Evolutionary conservation across 2,113 vertebrate genomes (phyloP), one percentile per base, ranked within the genome.

Genomic region (Orthonyx spaldingii): DNA sequence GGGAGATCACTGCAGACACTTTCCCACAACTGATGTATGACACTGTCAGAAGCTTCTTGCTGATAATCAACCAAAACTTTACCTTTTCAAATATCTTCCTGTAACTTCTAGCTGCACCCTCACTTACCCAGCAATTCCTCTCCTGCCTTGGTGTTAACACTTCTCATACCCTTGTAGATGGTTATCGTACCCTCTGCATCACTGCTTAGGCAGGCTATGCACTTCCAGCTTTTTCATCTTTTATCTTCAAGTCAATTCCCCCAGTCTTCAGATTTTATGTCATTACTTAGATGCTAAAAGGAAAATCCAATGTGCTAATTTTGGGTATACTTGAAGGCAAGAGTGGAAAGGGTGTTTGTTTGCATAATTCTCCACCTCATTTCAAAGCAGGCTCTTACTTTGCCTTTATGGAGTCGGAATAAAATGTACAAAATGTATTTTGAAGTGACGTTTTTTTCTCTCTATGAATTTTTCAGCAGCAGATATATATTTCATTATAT

Each of bases 81-180:
- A 44, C 78, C 56, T 84, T 82, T 92, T 83, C 65, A 72, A 81
- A 50, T 87, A 96, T 88, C 69, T 70, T 85, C 59, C 74, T 87
- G 65, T 72, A 93, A 89, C 70, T 93, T 92, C 70, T 28, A 81
- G 47, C 49, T 74, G 15, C 50, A 64, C 18, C 21, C 16, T 75
- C 13, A 1, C 39, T n/a, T 52, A 55, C 60, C 9, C 53, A 91
- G 75, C 66, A 84, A 86, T 94, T 91, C 60, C 92, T 92, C 65
- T 92, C 47, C 77, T 65, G 82, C 84, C 35, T 87, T 24, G 39
- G 52, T 79, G 79, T 89, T 95, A 96, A 90, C 76, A 76, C 94
- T 85, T 57, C 72, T 91, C 70, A 49, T 52, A 77, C 18, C 64
- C 88, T 81, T 93, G 93, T 94, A 95, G 94, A 96, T 96, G 91